phyloP scores from a whole-genome alignment of 2,888 invertebrate species.

The Diarsia dahlii region DNA sequence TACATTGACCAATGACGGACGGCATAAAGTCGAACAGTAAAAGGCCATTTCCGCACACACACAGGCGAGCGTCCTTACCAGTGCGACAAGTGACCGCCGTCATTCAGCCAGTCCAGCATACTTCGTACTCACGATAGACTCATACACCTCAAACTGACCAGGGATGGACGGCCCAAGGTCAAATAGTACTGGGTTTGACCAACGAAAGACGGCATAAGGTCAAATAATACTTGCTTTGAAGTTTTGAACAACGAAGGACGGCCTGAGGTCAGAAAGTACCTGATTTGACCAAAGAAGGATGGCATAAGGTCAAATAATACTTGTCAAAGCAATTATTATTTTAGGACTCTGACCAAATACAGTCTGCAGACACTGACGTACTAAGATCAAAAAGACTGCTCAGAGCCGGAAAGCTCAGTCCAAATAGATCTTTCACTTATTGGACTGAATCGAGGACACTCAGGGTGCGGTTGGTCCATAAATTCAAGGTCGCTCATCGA shows the following conservation, averaged over 20 bases:
- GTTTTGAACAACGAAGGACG: background rate
- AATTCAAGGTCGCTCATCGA: no score
- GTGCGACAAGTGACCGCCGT: conserved; percentile 80
- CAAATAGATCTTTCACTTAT: background rate
- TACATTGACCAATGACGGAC: no score
- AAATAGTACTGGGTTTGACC: conserved; percentile 21
- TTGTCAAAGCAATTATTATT: no score
- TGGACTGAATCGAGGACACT: no score
- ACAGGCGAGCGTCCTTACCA: conserved; percentile 85
- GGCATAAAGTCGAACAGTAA: conserved; percentile 35
- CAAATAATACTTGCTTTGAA: no score
- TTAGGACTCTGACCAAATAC: background rate
- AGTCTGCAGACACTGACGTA: background rate
- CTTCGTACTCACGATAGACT: conserved; percentile 80
- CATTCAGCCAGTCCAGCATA: conserved; percentile 80
- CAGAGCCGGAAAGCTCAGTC: background rate
- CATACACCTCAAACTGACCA: conserved; percentile 79
- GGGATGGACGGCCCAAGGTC: conserved; percentile 78
- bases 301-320: no score
- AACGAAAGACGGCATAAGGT: background rate
- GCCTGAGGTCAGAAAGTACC: background rate
- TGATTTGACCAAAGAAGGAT: background rate
- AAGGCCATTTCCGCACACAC: conserved; percentile 81
- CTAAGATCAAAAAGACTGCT: no score
- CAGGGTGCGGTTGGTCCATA: no score